Evolutionary conservation across 2,888 invertebrate species (phyloP).

Genomic region (Nebria brevicollis): DNA sequence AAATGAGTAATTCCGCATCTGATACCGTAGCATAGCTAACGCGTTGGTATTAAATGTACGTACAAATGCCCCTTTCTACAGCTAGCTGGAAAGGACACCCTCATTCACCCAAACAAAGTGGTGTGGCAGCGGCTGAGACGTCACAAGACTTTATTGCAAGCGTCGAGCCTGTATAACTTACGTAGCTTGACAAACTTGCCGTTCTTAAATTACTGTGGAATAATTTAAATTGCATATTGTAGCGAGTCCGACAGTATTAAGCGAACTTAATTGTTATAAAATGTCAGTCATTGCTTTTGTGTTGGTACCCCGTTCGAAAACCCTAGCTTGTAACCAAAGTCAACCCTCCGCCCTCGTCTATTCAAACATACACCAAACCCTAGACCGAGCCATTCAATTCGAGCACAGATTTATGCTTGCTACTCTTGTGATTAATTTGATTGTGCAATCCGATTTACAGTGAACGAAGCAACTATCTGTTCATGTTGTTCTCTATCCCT

Average conservation of each 20-base stretch:
- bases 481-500: background rate
- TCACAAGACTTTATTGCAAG: conserved; percentile 2
- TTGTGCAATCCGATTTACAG: conserved; percentile 43
- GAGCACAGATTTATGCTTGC: conserved; percentile 40
- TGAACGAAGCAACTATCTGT: conserved; percentile 33
- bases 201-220: conserved; percentile 38
- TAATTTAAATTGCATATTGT: conserved; percentile 46
- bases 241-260: conserved; percentile 41
- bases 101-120: background rate
- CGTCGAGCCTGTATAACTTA: conserved; percentile 3
- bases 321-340: background rate
- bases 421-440: conserved; percentile 45
- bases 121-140: background rate
- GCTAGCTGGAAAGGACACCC: background rate
- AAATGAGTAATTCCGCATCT: conserved; percentile 30
- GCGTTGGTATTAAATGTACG: conserved; percentile 33
- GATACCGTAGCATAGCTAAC: conserved; percentile 19
- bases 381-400: background rate
- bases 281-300: conserved; percentile 33
- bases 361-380: conserved; percentile 18
- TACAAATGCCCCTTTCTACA: conserved; percentile 29
- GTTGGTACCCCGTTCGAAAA: background rate
- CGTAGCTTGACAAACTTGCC: conserved; percentile 10
- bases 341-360: background rate
- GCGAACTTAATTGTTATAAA: conserved; percentile 43